Conservation (phyloP, 2,888 invertebrate species). For the Drosophila aldrichi region DNA sequence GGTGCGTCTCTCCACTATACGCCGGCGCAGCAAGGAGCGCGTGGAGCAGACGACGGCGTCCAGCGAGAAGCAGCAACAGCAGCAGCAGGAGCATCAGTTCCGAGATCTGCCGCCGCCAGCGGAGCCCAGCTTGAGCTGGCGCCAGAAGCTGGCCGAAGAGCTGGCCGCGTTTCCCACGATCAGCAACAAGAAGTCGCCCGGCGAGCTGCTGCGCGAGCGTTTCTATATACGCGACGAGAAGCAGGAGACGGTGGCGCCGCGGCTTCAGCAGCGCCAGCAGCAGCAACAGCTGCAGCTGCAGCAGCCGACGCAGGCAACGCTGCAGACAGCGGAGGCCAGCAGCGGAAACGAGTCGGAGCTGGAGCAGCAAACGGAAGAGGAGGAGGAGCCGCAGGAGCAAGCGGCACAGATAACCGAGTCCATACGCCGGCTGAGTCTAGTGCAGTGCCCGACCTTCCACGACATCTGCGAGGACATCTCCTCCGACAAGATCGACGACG, state of each 20-base stretch:
- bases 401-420: constrained; percentile 66
- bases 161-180: constrained; percentile 71
- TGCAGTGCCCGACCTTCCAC: constrained; percentile 86
- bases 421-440: constrained; percentile 82
- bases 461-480: constrained; percentile 87
- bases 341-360: constrained; percentile 47
- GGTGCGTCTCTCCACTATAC: constrained; percentile 90
- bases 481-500: constrained; percentile 86
- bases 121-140: constrained; percentile 86
- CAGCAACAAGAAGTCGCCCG: constrained; percentile 88
- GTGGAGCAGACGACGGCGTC: constrained; percentile 23
- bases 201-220: constrained; percentile 91
- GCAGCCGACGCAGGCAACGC: constrained; percentile 6
- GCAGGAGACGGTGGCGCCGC: constrained; percentile 46
- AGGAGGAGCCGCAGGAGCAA: constrained; percentile 41
- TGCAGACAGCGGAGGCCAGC: constrained; percentile 10
- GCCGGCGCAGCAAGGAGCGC: constrained; percentile 79
- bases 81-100: constrained; percentile 55
- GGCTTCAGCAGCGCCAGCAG: constrained; percentile 8
- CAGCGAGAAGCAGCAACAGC: constrained; percentile 3
- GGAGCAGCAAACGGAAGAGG: constrained; percentile 25
- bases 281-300: constrained; percentile 7
- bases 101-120: constrained; percentile 83
- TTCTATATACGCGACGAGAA: constrained; percentile 86
- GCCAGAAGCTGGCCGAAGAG: constrained; percentile 88